Base-by-base conservation (phyloP, 23 tunicate species). In the Diplosoma virens region DNA sequence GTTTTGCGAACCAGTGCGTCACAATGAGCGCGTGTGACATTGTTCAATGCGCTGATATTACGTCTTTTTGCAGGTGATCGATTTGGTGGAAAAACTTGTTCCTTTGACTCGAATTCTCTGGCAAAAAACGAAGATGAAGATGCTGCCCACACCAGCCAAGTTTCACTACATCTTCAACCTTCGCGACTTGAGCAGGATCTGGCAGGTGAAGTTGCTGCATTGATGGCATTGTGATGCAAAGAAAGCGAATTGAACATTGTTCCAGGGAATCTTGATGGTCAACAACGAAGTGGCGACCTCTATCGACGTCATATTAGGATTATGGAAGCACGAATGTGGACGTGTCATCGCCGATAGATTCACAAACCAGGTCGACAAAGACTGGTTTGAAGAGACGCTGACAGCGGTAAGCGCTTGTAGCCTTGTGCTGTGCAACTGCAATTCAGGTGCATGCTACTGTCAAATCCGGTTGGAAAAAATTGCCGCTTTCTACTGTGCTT, bases 131-230 rank as follows among this genome's bases (percentile, higher is more conserved):
- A 88, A 88, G 55, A 37, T 82, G 45, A 88, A 88, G 76, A 88
- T 88, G 95, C 60, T 88, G 16, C 95, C 95, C n/a, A 88, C 95
- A 3, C 95, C 95, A 16, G 95, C 86, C 18, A 88, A 88, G 74
- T 88, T 88, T 35, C 95, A 88, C 66, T 88, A 88, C 66, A 88
- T 88, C 33, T 88, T 88, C 75, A 88, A 88, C 76, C 41, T 88
- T 69, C 60, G 95, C 1, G 95, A 88, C 77, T 46, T 88, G 53
- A 76, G 84, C 78, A 50, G 95, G 55, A 82, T 88, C 21, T 88
- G 95, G 95, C 95, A 88, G 87, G 95, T 77, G 9, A 22, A 78
- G 25, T 14, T 9, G 9, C 50, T 41, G 50, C 50, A 7, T 41
- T 41, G 14, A 7, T 41, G 50, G 50, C 9, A 41, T 41, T 41